These are phyloP conservation scores for Aphelocoma californica DNA, from an alignment of 2,797 vertebrate species.

Conservation along the genomic window DNA sequence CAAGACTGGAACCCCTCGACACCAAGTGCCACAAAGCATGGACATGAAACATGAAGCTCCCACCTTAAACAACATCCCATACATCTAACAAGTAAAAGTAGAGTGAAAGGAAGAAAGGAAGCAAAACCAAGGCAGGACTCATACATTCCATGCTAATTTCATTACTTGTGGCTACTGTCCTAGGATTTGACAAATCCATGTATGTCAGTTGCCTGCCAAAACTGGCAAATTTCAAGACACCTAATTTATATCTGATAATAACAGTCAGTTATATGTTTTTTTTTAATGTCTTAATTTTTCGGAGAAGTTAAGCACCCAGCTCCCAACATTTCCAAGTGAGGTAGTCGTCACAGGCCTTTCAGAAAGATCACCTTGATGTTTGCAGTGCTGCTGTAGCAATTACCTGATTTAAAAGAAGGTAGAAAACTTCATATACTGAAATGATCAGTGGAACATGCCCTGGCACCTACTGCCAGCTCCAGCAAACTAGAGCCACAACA, in stretches of 20 bases:
- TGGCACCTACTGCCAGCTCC: background rate
- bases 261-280: background rate
- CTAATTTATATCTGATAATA: background rate
- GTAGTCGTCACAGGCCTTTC: background rate
- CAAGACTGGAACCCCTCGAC: background rate
- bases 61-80: background rate
- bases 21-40: background rate
- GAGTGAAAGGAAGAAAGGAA: background rate
- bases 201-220: background rate
- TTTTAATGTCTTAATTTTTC: background rate
- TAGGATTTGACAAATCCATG: background rate
- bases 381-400: background rate
- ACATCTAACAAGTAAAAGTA: background rate
- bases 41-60: background rate
- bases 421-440: background rate
- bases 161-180: background rate
- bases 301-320: background rate
- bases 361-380: background rate
- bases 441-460: background rate
- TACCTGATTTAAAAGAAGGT: background rate
- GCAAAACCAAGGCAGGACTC: background rate
- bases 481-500: background rate
- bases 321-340: background rate
- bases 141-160: background rate
- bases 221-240: background rate